Evolutionary conservation across 2,113 vertebrate species (phyloP), one percentile per base, ranked within the genome.

Genomic region (Ptychochromis oligacanthus): DNA sequence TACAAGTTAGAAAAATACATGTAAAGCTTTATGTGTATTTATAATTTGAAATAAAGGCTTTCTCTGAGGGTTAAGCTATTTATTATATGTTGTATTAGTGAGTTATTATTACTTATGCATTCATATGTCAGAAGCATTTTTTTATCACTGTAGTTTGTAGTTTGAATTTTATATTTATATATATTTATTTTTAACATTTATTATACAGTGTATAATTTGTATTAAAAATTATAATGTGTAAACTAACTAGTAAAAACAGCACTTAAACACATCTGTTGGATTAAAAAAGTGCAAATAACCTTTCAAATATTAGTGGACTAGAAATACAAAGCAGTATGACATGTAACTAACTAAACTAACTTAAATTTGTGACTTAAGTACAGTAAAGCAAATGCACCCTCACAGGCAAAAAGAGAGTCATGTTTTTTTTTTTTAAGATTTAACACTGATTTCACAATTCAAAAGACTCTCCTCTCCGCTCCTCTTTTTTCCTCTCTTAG

Each of bases 401-500:
- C 64, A 46, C 14, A 46, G 40, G 40, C 14, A 46, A 52, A 70
- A 70, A 20, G 0, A 31, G 52, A 52, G 7, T 70, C 4, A 9
- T 72, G 28, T n/a, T 52, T 17, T 52, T 1, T 52, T 26, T 52
- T 72, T 52, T 70, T 17, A 70, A 52, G 65, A 49, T 70, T 70
- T 70, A 49, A 70, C 40, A 8, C 17, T 14, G 46, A 20, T 60
- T 14, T 52, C 46, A 36, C 14, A 26, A 11, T 46, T 49, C 60
- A 22, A n/a, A 65, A 52, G 1, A 0, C 56, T 46, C 17, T 22
- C 20, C 22, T 87, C 31, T 85, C 22, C 12, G 79, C 54, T 34
- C 36, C 52, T 31, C 46, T 64, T 49, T 10, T 70, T 10, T 49
- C 49, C 57, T 38, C 72, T 49, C 57, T 38, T 87, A 99, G 98